These are phyloP conservation scores for Oxyura jamaicensis DNA, from an alignment of 2,113 vertebrate genomes.

Conservation along the genomic window DNA sequence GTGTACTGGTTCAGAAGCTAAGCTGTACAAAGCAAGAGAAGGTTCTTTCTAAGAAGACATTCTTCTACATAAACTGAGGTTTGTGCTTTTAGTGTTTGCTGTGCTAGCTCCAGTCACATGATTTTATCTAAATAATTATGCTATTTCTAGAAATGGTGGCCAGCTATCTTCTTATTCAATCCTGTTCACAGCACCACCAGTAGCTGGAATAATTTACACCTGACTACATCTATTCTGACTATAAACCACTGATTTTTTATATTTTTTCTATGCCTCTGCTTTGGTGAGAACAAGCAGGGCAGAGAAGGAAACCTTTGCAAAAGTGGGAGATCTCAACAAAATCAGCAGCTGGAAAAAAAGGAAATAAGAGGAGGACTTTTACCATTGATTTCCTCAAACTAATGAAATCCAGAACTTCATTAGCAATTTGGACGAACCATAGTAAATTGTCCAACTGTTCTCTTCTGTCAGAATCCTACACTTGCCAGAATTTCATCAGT, in stretches of 20 bases:
- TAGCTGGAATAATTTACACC: neutral
- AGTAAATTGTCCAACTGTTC: constrained; percentile 43
- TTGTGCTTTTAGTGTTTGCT: neutral
- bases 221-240: neutral
- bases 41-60: neutral
- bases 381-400: neutral
- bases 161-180: neutral
- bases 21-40: neutral
- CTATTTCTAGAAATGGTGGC: neutral
- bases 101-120: neutral
- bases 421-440: constrained; percentile 25
- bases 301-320: neutral
- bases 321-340: constrained; percentile 19
- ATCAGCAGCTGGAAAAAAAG: neutral
- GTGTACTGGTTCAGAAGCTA: neutral
- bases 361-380: neutral
- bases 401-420: constrained; percentile 3
- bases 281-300: neutral
- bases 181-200: constrained; percentile 4
- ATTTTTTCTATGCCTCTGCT: neutral
- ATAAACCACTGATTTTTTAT: neutral
- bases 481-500: constrained; percentile 40
- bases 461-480: constrained; percentile 34
- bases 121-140: neutral
- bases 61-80: neutral